Evolutionary conservation across 2,113 vertebrate genomes (phyloP), one percentile per base, ranked within the genome.

Genomic region (Serilophus lunatus): DNA sequence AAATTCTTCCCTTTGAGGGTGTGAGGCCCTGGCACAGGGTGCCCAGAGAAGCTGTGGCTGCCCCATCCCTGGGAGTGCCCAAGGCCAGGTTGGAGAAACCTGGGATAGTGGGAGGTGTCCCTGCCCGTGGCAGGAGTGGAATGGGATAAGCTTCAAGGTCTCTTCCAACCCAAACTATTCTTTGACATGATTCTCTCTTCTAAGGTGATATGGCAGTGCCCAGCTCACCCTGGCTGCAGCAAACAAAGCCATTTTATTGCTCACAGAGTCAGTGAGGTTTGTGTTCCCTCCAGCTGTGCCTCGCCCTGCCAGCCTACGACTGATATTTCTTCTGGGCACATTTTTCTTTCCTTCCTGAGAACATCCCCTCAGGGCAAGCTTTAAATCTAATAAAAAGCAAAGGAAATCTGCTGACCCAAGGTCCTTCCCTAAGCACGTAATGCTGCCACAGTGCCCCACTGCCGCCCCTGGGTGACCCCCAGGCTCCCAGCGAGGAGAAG

Each of bases 281-380:
- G 50, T 82, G 79, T 75, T 82, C 59, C 22, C 70, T 76, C 24
- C 71, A 44, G 17, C 54, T 10, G 53, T 35, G 75, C 85, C 82
- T 92, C 13, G 1, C 81, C 87, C 90, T 95, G 74, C 68, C 63
- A 60, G 51, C 94, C 83, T 49, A 2, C 5, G 49, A 31, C 63
- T 49, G 36, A 36, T 36, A 22, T n/a, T 31, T 70, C 94, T 84
- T 26, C 81, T 20, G 88, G 94, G 92, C 85, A 79, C 56, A 26
- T 87, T 87, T 93, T 94, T 94, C 82, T 82, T 19, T 20, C 60
- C 78, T 93, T 93, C 82, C 92, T 90, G 66, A 90, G 79, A 93
- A 90, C 91, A 88, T 80, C 12, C 66, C 88, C 75, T 31, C 1
- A 2, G 76, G 91, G 22, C 75, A 76, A 72, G 96, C 63, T 96